Conservation (phyloP, 2,888 invertebrate genomes). For the Dryomyza anilis region DNA sequence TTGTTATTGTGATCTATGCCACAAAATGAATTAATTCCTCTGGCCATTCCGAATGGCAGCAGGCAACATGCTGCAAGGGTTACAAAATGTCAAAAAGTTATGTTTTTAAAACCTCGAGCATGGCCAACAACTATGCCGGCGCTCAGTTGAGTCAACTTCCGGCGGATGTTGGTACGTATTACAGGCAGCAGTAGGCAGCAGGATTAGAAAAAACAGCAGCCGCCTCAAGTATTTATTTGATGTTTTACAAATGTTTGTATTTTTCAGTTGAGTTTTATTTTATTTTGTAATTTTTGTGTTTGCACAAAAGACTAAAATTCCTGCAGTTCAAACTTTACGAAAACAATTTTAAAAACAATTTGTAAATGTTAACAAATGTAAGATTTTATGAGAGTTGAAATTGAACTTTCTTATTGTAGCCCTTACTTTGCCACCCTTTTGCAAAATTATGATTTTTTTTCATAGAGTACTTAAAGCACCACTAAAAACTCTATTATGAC, state of each 20-base stretch:
- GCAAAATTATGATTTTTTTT: too few species aligned
- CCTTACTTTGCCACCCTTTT: neutral
- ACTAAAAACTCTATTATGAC: slow-evolving; percentile 19
- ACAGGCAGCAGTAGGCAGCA: neutral
- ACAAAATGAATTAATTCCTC: slow-evolving; percentile 10
- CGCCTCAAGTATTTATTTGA: slow-evolving; percentile 15
- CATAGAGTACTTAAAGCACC: too few species aligned
- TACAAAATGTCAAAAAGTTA: slow-evolving; percentile 24
- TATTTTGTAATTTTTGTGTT: neutral
- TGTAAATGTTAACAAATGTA: neutral
- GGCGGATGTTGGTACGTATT: slow-evolving; percentile 2
- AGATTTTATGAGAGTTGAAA: neutral
- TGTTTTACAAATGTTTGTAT: neutral
- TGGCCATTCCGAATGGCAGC: neutral
- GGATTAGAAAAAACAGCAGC: slow-evolving; percentile 4
- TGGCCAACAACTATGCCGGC: slow-evolving; percentile 13
- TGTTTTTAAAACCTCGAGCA: neutral
- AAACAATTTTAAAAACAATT: too few species aligned
- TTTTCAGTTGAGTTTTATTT: neutral
- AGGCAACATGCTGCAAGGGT: neutral
- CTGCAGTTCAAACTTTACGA: too few species aligned
- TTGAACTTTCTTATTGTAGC: too few species aligned
- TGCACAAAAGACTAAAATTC: neutral
- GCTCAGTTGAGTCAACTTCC: neutral
- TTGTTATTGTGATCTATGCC: slow-evolving; percentile 1